A percentile compares a stretch with the other conserved stretches of the same genome.
phyloP scores from a whole-genome alignment of 2,797 vertebrate genomes.

The Lagocephalus sceleratus region DNA sequence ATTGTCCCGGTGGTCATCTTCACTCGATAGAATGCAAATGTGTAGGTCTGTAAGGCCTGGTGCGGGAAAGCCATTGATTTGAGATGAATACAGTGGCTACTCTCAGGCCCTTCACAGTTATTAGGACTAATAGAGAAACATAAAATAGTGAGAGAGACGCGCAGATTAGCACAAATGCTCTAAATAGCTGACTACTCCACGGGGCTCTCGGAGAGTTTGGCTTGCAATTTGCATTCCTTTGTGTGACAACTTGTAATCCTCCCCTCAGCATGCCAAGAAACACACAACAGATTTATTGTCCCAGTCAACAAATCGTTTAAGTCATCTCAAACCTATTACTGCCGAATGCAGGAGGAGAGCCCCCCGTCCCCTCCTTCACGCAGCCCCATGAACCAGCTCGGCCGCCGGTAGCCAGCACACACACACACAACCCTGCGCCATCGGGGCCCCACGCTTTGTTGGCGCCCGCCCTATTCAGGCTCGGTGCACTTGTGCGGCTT shows the following conservation, averaged over 20 bases:
- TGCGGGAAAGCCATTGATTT: constrained; percentile 79
- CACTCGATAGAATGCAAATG: constrained; percentile 80
- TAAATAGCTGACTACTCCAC: constrained; percentile 76
- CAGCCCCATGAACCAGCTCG: constrained; percentile 57
- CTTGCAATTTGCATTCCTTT: constrained; percentile 85
- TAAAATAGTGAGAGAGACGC: constrained; percentile 74
- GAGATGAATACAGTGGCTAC: constrained; percentile 83
- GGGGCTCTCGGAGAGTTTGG: constrained; percentile 79
- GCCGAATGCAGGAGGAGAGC: constrained; percentile 72
- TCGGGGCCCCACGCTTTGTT: constrained; percentile 63
- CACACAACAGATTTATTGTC: constrained; percentile 90
- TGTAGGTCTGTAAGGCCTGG: constrained; percentile 68
- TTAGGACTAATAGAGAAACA: constrained; percentile 83
- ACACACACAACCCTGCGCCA: constrained; percentile 29
- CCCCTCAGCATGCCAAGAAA: constrained; percentile 80
- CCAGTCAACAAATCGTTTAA: constrained; percentile 91
- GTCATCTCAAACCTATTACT: constrained; percentile 87
- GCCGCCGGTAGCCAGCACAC: constrained; percentile 72
- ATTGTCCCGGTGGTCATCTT: constrained; percentile 80
- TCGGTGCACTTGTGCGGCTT: constrained; percentile 54
- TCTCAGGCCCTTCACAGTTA: constrained; percentile 79
- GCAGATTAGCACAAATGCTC: constrained; percentile 72
- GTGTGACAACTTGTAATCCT: constrained; percentile 84
- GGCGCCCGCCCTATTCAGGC: constrained; percentile 61
- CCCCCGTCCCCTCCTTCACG: constrained; percentile 30